Percentiles rank a stretch among this genome's conserved stretches.
Evolutionary conservation across 2,113 vertebrate genomes (phyloP).

Genomic region (Megaleporinus macrocephalus): DNA sequence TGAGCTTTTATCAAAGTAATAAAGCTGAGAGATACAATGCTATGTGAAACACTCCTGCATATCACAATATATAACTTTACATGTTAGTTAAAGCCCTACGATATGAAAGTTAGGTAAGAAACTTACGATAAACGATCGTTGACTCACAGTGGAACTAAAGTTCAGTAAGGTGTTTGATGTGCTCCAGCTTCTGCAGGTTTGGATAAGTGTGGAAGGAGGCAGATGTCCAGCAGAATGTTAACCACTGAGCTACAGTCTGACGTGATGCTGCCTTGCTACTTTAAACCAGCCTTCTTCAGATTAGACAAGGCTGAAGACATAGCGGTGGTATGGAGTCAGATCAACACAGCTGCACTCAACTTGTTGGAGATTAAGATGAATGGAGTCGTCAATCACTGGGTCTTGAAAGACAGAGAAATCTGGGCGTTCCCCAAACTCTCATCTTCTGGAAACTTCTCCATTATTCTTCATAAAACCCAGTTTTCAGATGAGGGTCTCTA

Average conservation of each 20-base stretch:
- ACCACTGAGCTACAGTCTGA: background rate
- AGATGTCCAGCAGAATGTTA: background rate
- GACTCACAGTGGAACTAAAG: too few species aligned
- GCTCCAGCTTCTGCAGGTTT: slow-evolving; percentile 26
- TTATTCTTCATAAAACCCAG: background rate
- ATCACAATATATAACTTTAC: too few species aligned
- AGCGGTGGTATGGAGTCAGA: slow-evolving; percentile 11
- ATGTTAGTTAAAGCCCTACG: too few species aligned
- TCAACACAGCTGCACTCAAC: fast-evolving
- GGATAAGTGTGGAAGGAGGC: background rate
- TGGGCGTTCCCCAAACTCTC: background rate
- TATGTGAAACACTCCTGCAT: too few species aligned
- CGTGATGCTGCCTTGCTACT: slow-evolving; percentile 17
- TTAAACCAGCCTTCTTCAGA: background rate
- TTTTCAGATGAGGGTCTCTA: background rate
- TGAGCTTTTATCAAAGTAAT: too few species aligned
- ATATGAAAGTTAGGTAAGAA: too few species aligned
- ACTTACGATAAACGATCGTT: too few species aligned
- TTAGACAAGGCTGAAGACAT: background rate
- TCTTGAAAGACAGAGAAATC: background rate
- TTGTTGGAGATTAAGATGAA: slow-evolving; percentile 13
- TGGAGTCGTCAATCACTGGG: background rate
- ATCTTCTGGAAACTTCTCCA: slow-evolving; percentile 16
- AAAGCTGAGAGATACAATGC: too few species aligned
- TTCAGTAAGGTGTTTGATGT: background rate